These are phyloP conservation scores for Iguana delicatissima DNA, from an alignment of 2,797 vertebrate genomes.

Conservation along the genomic window DNA sequence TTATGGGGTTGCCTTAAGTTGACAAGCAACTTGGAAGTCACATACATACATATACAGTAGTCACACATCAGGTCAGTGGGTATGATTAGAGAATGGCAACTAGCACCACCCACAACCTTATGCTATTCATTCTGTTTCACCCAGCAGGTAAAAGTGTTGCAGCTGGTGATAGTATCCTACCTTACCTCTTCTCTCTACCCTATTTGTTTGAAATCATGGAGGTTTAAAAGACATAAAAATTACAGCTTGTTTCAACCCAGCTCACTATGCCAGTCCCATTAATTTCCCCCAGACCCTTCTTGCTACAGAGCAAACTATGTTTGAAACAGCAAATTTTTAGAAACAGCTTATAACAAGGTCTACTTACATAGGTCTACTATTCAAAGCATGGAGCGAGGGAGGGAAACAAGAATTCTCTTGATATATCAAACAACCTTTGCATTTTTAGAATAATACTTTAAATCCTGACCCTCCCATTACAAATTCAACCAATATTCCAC, in stretches of 20 bases:
- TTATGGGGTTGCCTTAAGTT: too few relatives aligned
- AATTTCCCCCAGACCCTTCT: not conserved
- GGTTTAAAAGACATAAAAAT: not conserved
- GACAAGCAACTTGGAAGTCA: too few relatives aligned
- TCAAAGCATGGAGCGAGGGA: not conserved
- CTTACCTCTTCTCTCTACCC: not conserved
- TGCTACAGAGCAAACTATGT: not conserved
- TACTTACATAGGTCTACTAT: not conserved
- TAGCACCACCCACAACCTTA: not conserved
- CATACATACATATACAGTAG: not conserved
- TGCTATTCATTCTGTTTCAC: not conserved
- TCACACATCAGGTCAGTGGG: not conserved
- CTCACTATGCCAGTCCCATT: not conserved
- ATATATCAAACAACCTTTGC: not conserved
- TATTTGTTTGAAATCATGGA: not conserved
- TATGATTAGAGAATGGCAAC: not conserved
- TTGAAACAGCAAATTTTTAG: not conserved
- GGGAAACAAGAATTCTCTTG: not conserved
- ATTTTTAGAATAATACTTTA: not conserved
- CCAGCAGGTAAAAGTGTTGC: not conserved
- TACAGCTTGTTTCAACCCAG: not conserved
- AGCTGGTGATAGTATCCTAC: not conserved
- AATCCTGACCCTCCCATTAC: slow-evolving; percentile 13
- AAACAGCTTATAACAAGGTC: not conserved
- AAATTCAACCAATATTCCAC: slow-evolving; percentile 16